These are phyloP conservation scores for Dione juno DNA, from an alignment of 2,888 invertebrate genomes.

Conservation along the genomic window DNA sequence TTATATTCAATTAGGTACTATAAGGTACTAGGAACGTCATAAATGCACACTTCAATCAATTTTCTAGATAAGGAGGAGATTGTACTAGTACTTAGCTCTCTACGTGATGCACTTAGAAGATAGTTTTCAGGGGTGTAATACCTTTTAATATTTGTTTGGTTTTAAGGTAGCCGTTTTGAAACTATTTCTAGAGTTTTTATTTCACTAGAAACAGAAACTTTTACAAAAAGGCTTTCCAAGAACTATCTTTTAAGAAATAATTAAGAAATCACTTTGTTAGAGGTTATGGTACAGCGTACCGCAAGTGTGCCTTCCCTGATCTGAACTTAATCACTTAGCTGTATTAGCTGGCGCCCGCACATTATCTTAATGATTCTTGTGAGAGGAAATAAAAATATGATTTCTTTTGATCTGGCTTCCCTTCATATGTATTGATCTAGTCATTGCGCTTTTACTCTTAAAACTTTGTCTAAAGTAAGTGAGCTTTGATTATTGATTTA, in stretches of 20 bases:
- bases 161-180: neutral
- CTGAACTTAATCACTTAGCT: constrained; percentile 39
- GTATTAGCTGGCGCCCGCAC: constrained; percentile 42
- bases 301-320: constrained; percentile 16
- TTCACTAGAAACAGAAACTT: no score
- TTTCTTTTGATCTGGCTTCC: constrained; percentile 37
- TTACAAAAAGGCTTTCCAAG: no score
- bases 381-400: constrained; percentile 49
- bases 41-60: constrained; percentile 28
- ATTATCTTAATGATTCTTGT: constrained; percentile 47
- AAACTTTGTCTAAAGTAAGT: neutral
- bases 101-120: constrained; percentile 27
- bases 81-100: constrained; percentile 12
- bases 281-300: neutral
- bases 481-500: no score
- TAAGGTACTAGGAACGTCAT: neutral
- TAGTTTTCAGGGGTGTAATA: constrained; percentile 17
- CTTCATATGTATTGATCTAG: constrained; percentile 38
- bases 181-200: no score
- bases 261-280: neutral
- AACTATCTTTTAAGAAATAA: neutral
- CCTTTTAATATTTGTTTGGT: neutral
- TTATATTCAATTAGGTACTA: constrained; percentile 3
- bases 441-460: neutral
- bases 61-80: constrained; percentile 25